Base-by-base conservation (phyloP, 2,113 vertebrate genomes). In the Meleagris gallopavo region DNA sequence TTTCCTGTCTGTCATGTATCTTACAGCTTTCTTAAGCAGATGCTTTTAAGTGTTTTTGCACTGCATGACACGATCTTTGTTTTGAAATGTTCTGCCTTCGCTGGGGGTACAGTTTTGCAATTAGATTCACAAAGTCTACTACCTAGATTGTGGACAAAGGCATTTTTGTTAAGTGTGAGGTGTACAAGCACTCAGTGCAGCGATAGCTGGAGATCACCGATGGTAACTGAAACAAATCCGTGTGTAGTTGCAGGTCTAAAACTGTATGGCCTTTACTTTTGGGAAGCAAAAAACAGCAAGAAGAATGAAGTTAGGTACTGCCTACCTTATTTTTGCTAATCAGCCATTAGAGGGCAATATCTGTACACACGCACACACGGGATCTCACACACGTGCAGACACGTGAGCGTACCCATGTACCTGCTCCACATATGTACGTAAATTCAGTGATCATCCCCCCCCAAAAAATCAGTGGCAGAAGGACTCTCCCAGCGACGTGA, bases 291-390 rank as follows among this genome's bases (percentile, higher is more conserved):
- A 75, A 50, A 36, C 36, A 5, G 25, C 10, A 29, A 38, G 45
- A 43, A 24, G 48, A 11, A 30, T 10, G 4, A 21, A 10, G 38
- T 57, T 38, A 25, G 36, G 32, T 32, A 32, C 41, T 72, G 55
- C 58, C 34, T 73, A 52, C 52, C 62, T 76, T 64, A 38, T 6
- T 74, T 77, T 71, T 81, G 32, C 48, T 77, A 1, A 15, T 62
- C 61, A 78, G 80, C 94, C 95, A 81, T 69, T 96, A 97, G 95
- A 92, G 95, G 96, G 94, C 93, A 92, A 95, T 91, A 78, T 83
- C 61, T 54, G 65, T 90, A 81, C 96, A 64, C 52, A 54, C 27
- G 5, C 58, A 45, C 76, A 29, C 2, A 6, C 2, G 5, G 72
- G 67, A 20, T 9, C 73, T 12, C 32, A 45, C 34, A 19, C 19